These are phyloP conservation scores for Megamerina dolium DNA, from an alignment of 2,888 invertebrate genomes.

Conservation along the genomic window DNA sequence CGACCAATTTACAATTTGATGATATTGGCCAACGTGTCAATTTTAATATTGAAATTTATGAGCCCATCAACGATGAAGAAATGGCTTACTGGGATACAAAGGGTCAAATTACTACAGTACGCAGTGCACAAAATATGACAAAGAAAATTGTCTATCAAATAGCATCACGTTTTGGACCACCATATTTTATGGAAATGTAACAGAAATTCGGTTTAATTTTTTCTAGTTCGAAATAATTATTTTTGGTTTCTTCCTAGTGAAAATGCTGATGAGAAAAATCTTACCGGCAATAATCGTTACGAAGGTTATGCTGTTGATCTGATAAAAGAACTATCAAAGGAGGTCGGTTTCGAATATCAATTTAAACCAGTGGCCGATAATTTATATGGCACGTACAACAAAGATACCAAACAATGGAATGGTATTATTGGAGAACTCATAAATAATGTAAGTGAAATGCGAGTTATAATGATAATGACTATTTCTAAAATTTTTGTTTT, in stretches of 20 bases:
- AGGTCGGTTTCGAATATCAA: constrained; percentile 62
- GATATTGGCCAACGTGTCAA: constrained; percentile 57
- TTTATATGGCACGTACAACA: constrained; percentile 58
- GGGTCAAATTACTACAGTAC: constrained; percentile 34
- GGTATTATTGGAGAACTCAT: constrained; percentile 72
- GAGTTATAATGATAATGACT: not conserved
- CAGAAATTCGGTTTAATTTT: constrained; percentile 30
- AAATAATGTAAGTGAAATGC: constrained; percentile 57
- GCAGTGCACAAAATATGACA: constrained; percentile 22
- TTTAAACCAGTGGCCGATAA: constrained; percentile 68
- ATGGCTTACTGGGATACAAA: constrained; percentile 47
- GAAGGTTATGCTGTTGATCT: constrained; percentile 90
- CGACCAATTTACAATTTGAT: constrained; percentile 53
- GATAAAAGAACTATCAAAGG: constrained; percentile 69
- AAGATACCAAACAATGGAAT: constrained; percentile 70
- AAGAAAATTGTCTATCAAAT: constrained; percentile 62
- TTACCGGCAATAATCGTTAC: constrained; percentile 58
- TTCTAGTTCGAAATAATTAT: not conserved
- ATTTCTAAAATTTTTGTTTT: not conserved
- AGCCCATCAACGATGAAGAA: constrained; percentile 42
- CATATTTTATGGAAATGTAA: constrained; percentile 59
- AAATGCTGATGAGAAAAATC: constrained; percentile 49
- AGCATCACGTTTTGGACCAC: constrained; percentile 65
- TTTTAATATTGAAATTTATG: constrained; percentile 53
- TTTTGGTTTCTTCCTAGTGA: constrained; percentile 9